phyloP scores from a whole-genome alignment of 2,113 vertebrate genomes.

The Phyllostomus discolor region DNA sequence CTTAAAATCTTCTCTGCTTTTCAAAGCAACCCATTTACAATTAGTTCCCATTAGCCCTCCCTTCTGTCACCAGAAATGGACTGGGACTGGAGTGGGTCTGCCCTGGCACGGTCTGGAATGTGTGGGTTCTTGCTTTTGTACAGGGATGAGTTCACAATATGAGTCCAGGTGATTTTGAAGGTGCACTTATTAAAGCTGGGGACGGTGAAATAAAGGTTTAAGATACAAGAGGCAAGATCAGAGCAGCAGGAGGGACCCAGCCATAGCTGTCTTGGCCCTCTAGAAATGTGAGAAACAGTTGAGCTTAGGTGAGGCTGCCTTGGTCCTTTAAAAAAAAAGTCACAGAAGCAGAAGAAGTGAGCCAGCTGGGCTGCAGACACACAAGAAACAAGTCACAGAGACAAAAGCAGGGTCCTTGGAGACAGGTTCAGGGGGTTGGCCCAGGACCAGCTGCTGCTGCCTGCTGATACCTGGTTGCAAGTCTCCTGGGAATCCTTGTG shows the following conservation, averaged over 20 bases:
- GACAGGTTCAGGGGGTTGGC: not conserved
- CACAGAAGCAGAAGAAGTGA: not conserved
- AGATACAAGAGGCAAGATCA: not conserved
- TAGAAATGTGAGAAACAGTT: no score
- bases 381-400: not conserved
- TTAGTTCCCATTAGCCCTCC: not conserved
- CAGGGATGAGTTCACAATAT: not conserved
- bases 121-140: not conserved
- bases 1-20: not conserved
- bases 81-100: not conserved
- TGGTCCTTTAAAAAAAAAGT: not conserved
- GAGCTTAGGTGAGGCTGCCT: not conserved
- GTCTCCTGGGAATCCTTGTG: not conserved
- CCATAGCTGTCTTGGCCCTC: not conserved
- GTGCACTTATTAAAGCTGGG: no score
- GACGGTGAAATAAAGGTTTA: not conserved
- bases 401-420: not conserved
- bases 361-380: not conserved
- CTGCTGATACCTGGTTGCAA: not conserved
- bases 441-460: not conserved
- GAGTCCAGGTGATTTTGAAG: not conserved
- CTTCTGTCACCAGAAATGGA: not conserved
- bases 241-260: not conserved
- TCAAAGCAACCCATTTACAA: not conserved
- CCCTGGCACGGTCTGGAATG: not conserved